Percentiles rank a stretch among this genome's conserved stretches.
Evolutionary conservation across 2,113 vertebrate species (phyloP).

Genomic region (Zosterops pallidus): DNA sequence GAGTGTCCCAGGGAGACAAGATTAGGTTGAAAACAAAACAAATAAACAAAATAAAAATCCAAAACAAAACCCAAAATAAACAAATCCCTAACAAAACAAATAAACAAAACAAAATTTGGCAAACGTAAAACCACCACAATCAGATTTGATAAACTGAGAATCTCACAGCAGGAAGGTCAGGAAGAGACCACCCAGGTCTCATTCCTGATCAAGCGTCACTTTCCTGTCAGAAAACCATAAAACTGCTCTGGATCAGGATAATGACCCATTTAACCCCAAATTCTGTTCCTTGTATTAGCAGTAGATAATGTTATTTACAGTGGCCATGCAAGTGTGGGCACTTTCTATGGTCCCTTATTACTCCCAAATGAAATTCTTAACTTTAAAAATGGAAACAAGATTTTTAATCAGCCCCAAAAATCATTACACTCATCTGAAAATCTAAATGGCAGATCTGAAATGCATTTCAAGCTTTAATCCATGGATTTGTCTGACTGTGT

Average conservation of each 20-base stretch:
- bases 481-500: background rate
- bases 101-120: too few species aligned
- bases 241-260: background rate
- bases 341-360: background rate
- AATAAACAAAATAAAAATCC: too few species aligned
- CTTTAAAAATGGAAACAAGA: background rate
- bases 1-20: background rate
- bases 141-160: background rate
- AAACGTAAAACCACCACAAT: too few species aligned
- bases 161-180: background rate
- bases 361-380: background rate
- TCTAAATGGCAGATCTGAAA: too few species aligned
- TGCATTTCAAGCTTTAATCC: background rate
- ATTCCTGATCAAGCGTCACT: background rate
- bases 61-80: too few species aligned
- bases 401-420: background rate
- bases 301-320: background rate
- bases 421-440: background rate
- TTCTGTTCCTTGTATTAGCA: background rate
- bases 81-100: too few species aligned
- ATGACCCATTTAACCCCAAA: background rate
- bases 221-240: background rate
- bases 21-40: accelerated
- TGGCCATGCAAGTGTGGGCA: accelerated
- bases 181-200: background rate